Base-by-base conservation (phyloP, 2,113 vertebrate species). In the Petromus typicus region DNA sequence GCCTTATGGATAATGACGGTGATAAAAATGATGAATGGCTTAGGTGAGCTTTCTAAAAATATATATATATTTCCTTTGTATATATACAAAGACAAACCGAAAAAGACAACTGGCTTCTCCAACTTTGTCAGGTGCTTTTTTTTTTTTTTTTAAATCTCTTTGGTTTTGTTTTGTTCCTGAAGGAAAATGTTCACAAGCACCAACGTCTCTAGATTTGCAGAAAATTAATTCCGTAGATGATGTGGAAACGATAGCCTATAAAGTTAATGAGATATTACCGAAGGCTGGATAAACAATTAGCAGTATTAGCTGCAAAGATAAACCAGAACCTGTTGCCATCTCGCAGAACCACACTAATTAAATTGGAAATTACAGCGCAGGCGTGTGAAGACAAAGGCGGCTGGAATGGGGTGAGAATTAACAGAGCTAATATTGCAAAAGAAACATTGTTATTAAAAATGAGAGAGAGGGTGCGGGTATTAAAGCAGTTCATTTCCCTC, bases 251-350 rank as follows among this genome's bases (percentile, higher is more conserved):
- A 96, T 97, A 91, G 98, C 96, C 98, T 97, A 98, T 98, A 98
- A 98, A 98, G 98, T 98, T 98, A 98, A 99, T 98, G 98, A 98
- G 98, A 98, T 98, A 97, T 96, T 93, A 97, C 95, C 75, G 95
- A 97, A 98, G 96, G 96, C 98, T 98, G 97, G 96, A 96, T 98
- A 98, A 98, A 98, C 98, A 98, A 98, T 98, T 98, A 98, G 97
- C 92, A 54, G 97, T 97, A 98, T 98, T 98, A 98, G 97, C 98
- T 94, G 95, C n/a, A 16, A 95, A 98, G 98, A 98, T 96, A 98
- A 97, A 98, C 89, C 84, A 5, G 96, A 98, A 97, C 98, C 98
- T 97, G 98, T 96, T 98, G 98, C 98, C 97, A 97, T 97, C 95
- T 54, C 64, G 90, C 98, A 97, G 97, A 93, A 87, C 95, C 90